Evolutionary conservation across 2,113 vertebrate species (phyloP), one percentile per base, ranked within the genome.

Genomic region (Passer domesticus): DNA sequence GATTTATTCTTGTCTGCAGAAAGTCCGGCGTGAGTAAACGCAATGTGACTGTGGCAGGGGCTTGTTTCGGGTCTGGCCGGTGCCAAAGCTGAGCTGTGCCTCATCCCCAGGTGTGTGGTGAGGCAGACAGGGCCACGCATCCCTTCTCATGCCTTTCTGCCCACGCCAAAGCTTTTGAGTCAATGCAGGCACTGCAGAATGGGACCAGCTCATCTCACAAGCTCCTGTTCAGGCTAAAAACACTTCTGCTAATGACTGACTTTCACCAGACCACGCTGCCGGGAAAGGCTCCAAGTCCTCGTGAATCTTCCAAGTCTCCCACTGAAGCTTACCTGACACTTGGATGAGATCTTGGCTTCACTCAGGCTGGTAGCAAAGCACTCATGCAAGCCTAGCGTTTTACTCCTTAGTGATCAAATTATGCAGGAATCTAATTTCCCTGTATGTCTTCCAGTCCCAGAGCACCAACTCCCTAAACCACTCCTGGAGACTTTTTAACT

Each of bases 1-100:
- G 67, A 50, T 83, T 91, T 91, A 89, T 83, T 95, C 89, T 83
- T 27, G 62, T 79, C 87, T 73, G 52, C 67, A 69, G 89, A 92
- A 94, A 91, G 91, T 92, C 93, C 59, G 0, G 87, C 74, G 11
- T 90, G 90, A 95, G 67, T 87, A 94, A 83, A 78, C 87, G 56
- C 81, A 58, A 19, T 3, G 35, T 1, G 8, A 67, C 55, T 43
- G 73, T 67, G 82, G 90, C 79, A 88, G 39, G 20, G 5, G 63
- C 55, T 75, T 28, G 55, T 91, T 91, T 91, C 44, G 0, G 58
- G 72, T 92, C 63, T 94, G 74, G 53, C 56, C 1, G 0, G 58
- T 62, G 87, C 78, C 79, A 69, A 14, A 83, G 69, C 64, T 63
- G 60, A 74, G 80, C 50, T 89, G 35, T 62, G 76, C 52, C 67